A percentile compares a stretch with the other conserved stretches of the same genome.
Evolutionary conservation across 2,113 vertebrate species (phyloP).

Genomic region (Notiomystis cincta): DNA sequence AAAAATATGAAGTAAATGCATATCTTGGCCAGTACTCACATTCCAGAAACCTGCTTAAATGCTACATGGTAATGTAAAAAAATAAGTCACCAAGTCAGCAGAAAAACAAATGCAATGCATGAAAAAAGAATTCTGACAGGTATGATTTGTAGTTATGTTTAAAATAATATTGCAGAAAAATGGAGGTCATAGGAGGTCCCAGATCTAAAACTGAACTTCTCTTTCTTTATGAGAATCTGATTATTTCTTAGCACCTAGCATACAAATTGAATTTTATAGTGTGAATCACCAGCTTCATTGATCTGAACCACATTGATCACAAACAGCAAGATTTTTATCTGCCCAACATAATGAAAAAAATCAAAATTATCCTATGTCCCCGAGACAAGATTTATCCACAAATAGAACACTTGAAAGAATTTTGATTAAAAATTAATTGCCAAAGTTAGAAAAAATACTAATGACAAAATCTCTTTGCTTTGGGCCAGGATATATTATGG

Average conservation of each 20-base stretch:
- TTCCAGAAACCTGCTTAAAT: background rate
- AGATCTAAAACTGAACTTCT: background rate
- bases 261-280: background rate
- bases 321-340: background rate
- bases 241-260: conserved; percentile 8
- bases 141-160: background rate
- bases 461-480: background rate
- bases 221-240: background rate
- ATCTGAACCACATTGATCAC: background rate
- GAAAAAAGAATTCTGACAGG: background rate
- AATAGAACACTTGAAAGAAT: background rate
- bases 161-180: background rate
- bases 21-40: background rate
- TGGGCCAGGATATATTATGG: background rate
- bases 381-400: background rate
- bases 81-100: background rate
- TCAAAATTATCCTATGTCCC: background rate
- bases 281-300: background rate
- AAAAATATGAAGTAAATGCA: background rate
- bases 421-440: background rate
- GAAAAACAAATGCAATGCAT: background rate
- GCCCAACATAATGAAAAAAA: background rate
- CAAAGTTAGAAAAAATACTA: background rate
- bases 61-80: background rate
- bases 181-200: background rate